Base-by-base conservation (phyloP, 1,140 invertebrate genomes). In the Geopemphigus sp. region DNA sequence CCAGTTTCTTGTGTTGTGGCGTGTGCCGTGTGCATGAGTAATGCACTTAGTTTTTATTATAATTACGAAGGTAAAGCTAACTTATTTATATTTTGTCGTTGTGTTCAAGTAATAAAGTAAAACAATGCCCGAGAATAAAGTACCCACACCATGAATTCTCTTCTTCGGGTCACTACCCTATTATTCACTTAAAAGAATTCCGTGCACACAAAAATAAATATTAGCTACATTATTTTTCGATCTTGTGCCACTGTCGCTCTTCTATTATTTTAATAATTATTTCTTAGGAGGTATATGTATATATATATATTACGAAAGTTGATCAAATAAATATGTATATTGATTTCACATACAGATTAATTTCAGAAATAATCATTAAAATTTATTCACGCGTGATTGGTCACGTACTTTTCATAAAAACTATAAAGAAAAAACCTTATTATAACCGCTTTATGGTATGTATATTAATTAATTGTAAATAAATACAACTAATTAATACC, bases 381-480 rank as follows among this genome's bases (percentile, higher is more conserved):
- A 66, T 66, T 19, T 66, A 66, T 39, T 66, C 63, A 66, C 32
- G 63, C 32, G 12, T 14, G 5, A 66, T 66, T 66, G 19, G 0
- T n/a, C 47, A 11, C 63, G 19, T 66, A 19, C 63, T n/a, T 45
- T 66, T 66, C 63, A 66, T 66, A 66, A 66, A 32, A 66, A 66
- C 5, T 45, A 39, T 8, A 39, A 66, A 66, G n/a, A 22, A 39
- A 61, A 32, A 10, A 63, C 3, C 19, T 8, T 39, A 19, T 14
- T 66, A 66, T 39, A 39, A 66, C 5, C 19, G 11, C 4, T 66
- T 66, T 45, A 19, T 66, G 29, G 12, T 22, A 19, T 39, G 63
- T 39, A 39, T 66, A 39, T 66, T 45, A 66, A 66, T 64, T 64
- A 5, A 66, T 66, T 66, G 17, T 32, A 24, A 12, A 39, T 63